These are phyloP conservation scores for Protosalanx chinensis DNA, from an alignment of 2,797 vertebrate genomes.

Conservation along the genomic window DNA sequence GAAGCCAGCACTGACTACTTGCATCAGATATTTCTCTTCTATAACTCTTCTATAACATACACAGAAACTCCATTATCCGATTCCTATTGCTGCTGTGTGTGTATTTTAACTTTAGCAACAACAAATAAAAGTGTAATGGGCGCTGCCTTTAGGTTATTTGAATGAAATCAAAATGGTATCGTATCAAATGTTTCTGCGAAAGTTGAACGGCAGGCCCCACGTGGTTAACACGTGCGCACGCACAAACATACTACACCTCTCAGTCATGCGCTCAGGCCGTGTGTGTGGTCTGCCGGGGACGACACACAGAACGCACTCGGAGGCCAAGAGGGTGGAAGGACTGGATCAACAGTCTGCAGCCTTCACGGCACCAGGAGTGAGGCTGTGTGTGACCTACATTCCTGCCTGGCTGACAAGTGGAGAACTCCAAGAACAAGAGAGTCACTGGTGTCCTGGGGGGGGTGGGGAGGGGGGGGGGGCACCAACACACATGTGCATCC, in stretches of 20 bases:
- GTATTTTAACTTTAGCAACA: no score
- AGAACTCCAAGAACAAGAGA: conserved; percentile 45
- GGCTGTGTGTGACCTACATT: conserved; percentile 65
- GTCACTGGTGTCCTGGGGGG: conserved; percentile 36
- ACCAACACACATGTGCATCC: background rate
- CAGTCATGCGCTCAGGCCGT: no score
- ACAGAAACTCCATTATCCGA: no score
- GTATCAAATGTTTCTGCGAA: background rate
- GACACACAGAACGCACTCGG: background rate
- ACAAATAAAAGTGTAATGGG: no score
- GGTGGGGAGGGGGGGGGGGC: conserved; percentile 7
- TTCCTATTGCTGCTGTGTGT: no score
- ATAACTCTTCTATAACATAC: no score
- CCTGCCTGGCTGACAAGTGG: conserved; percentile 47
- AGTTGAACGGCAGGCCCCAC: background rate
- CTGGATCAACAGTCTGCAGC: conserved; percentile 27
- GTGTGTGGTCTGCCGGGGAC: no score
- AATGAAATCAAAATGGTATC: no score
- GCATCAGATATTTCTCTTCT: no score
- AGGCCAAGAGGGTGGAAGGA: background rate
- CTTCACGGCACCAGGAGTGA: background rate
- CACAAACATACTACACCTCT: background rate
- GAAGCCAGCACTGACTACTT: no score
- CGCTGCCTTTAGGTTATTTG: no score
- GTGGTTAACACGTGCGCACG: conserved; percentile 1